phyloP scores from a whole-genome alignment of 2,797 vertebrate species.

The Borostomias antarcticus region DNA sequence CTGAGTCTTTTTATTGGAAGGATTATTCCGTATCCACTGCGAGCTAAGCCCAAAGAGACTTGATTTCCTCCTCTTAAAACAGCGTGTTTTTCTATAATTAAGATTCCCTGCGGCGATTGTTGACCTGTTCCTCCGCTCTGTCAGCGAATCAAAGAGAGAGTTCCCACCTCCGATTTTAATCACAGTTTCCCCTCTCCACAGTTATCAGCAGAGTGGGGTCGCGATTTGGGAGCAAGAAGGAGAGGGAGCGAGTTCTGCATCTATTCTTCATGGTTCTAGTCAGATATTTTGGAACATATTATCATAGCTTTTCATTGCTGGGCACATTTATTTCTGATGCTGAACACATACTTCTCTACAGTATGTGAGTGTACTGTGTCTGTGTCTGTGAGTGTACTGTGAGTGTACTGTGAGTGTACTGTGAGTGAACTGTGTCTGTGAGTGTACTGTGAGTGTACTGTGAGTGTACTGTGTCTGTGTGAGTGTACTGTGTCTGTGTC shows the following conservation, averaged over 20 bases:
- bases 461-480: not conserved
- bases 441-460: not conserved
- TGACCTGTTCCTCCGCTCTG: conserved; percentile 57
- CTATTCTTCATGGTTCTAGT: not conserved
- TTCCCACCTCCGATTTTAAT: conserved; percentile 59
- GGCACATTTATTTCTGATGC: too few relatives aligned
- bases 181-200: conserved; percentile 36
- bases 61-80: conserved; percentile 34
- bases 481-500: too few relatives aligned
- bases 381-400: too few relatives aligned
- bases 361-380: not conserved
- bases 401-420: too few relatives aligned
- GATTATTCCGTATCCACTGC: conserved; percentile 40
- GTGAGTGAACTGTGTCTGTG: not conserved
- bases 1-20: conserved; percentile 41
- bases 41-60: conserved; percentile 33
- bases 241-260: not conserved
- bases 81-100: conserved; percentile 56
- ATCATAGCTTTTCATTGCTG: too few relatives aligned
- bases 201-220: conserved; percentile 46
- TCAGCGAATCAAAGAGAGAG: conserved; percentile 56
- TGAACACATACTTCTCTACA: not conserved
- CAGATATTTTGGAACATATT: not conserved
- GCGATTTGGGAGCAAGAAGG: conserved; percentile 7
- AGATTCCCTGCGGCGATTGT: conserved; percentile 51